A percentile compares a stretch with the other conserved stretches of the same genome.
phyloP scores from a whole-genome alignment of 2,113 vertebrate species.

The Chiloscyllium plagiosum region DNA sequence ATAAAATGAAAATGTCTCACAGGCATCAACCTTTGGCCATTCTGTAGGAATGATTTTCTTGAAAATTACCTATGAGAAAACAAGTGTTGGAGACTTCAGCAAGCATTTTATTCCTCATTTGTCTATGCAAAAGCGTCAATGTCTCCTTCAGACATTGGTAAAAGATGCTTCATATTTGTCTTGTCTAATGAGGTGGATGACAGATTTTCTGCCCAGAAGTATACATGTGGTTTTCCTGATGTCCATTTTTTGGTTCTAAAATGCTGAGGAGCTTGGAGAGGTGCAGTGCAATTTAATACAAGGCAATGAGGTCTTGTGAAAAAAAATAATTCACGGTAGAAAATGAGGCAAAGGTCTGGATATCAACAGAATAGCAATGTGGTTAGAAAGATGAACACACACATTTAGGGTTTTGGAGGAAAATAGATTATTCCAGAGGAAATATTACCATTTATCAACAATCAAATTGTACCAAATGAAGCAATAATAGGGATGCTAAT shows the following conservation, averaged over 20 bases:
- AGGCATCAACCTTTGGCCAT: background rate
- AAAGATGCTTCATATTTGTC: background rate
- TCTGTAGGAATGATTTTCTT: background rate
- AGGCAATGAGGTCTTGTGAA: background rate
- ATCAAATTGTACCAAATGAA: background rate
- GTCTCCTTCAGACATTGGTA: background rate
- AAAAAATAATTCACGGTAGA: background rate
- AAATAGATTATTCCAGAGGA: background rate
- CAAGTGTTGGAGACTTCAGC: background rate
- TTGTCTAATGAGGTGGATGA: background rate
- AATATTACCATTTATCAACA: background rate
- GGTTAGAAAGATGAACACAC: background rate
- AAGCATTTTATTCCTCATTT: background rate
- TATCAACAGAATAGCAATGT: background rate
- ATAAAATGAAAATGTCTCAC: background rate
- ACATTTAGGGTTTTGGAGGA: background rate
- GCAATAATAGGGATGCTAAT: background rate
- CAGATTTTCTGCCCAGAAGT: background rate
- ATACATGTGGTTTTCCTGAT: background rate
- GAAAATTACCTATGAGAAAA: background rate
- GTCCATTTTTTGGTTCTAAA: background rate
- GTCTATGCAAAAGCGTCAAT: background rate
- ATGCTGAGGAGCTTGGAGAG: background rate
- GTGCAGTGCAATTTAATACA: background rate
- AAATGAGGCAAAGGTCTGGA: background rate